These are phyloP conservation scores for Neoniphon sammara DNA, from an alignment of 2,797 vertebrate species.

Conservation along the genomic window DNA sequence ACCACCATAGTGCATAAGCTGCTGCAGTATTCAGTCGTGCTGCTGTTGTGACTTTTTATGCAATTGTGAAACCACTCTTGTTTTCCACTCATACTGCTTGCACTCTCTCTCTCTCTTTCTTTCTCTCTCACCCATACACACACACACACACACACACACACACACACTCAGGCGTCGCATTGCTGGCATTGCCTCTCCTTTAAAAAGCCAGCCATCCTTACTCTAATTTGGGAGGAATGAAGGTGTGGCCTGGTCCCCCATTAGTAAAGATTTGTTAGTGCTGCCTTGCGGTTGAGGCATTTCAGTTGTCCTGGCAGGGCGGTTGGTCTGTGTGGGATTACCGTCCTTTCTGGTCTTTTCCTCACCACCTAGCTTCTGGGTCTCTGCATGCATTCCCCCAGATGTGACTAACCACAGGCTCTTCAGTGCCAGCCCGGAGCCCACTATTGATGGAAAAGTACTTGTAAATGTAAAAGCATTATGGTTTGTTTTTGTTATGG, in stretches of 20 bases:
- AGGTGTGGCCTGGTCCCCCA: constrained; percentile 72
- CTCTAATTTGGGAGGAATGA: constrained; percentile 79
- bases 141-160: constrained; percentile 13
- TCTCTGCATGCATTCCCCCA: constrained; percentile 50
- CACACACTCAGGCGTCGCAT: constrained; percentile 38
- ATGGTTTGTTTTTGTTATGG: constrained; percentile 46
- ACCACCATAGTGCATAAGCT: constrained; percentile 65
- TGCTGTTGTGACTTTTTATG: constrained; percentile 63
- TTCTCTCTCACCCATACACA: constrained; percentile 23
- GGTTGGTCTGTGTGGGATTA: constrained; percentile 36
- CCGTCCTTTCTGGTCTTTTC: constrained; percentile 47
- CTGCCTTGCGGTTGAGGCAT: constrained; percentile 31
- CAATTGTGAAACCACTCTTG: constrained; percentile 65
- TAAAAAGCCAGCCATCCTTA: constrained; percentile 71
- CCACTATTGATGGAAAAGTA: constrained; percentile 69
- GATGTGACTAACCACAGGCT: constrained; percentile 66
- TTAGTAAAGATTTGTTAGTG: constrained; percentile 72
- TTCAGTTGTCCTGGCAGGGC: constrained; percentile 29
- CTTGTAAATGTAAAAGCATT: constrained; percentile 52
- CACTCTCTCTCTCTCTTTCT: neutral
- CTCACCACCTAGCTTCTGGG: constrained; percentile 63
- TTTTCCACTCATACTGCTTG: constrained; percentile 37
- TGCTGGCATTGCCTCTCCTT: constrained; percentile 65
- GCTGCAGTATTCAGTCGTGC: constrained; percentile 64
- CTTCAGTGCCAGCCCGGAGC: constrained; percentile 53